Conservation (phyloP, 2,797 vertebrate genomes). For the Falco naumanni region DNA sequence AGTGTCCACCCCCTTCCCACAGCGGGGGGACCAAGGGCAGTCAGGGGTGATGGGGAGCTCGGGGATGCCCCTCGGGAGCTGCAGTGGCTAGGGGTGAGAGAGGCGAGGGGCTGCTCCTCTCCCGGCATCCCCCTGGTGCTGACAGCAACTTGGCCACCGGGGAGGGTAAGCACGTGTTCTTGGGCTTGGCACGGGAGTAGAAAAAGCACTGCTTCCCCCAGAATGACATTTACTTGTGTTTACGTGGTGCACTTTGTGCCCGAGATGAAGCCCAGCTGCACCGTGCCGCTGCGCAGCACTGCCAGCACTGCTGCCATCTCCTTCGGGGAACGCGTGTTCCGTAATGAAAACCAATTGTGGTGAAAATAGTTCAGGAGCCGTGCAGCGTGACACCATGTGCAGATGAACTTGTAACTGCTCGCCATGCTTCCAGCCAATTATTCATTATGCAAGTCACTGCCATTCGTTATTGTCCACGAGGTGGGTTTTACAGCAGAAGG, state of each 20-base stretch:
- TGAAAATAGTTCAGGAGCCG: accelerated
- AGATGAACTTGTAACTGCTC: accelerated
- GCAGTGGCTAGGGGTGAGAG: not conserved
- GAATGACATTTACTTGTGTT: not conserved
- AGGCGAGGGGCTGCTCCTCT: accelerated
- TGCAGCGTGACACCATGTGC: not conserved
- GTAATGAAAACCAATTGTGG: not conserved
- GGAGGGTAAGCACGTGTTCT: accelerated
- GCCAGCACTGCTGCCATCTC: accelerated
- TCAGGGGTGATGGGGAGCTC: accelerated
- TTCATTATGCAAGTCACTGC: not conserved
- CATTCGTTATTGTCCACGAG: not conserved
- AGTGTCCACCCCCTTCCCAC: accelerated
- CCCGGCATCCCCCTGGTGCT: not conserved
- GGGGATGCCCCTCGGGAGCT: accelerated
- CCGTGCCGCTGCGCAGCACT: accelerated
- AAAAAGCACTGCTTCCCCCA: not conserved
- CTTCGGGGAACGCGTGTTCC: accelerated
- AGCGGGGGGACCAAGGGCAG: accelerated
- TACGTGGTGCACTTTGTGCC: accelerated
- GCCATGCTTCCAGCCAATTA: accelerated
- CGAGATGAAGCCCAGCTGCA: not conserved
- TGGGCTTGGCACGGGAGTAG: not conserved
- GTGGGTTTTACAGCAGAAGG: accelerated
- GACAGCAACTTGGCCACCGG: not conserved